Conservation (phyloP, 2,888 invertebrate genomes). For the Hirtodrosophila confusa region DNA sequence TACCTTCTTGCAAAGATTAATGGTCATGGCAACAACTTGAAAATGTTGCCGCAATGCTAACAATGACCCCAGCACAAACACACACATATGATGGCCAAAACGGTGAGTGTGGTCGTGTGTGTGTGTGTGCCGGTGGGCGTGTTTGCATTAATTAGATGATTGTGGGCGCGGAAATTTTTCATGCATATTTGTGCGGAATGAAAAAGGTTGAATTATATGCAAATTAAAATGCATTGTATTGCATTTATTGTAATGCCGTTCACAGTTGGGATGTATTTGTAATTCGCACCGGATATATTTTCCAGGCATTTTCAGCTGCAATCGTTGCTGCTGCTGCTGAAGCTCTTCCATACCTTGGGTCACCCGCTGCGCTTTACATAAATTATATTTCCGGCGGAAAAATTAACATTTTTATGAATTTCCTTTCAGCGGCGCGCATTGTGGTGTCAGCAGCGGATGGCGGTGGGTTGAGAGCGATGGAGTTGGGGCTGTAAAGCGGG, state of each 20-base stretch:
- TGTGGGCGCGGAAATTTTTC: conserved; percentile 55
- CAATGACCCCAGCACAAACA: conserved; percentile 52
- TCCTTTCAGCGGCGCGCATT: conserved; percentile 77
- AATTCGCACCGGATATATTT: conserved; percentile 77
- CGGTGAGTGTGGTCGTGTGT: conserved; percentile 1
- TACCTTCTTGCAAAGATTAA: conserved; percentile 79
- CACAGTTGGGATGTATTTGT: conserved; percentile 54
- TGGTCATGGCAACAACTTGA: conserved; percentile 79
- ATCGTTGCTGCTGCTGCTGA: conserved; percentile 33
- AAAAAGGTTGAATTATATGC: conserved; percentile 52
- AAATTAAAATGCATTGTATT: conserved; percentile 59
- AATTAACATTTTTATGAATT: conserved; percentile 80
- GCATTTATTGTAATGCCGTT: conserved; percentile 24
- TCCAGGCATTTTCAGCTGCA: conserved; percentile 63
- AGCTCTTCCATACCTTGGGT: conserved; percentile 58
- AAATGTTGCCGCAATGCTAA: conserved; percentile 78
- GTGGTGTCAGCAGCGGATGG: conserved; percentile 61
- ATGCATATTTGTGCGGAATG: conserved; percentile 44
- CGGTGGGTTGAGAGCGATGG: conserved; percentile 3
- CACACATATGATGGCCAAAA: conserved; percentile 1
- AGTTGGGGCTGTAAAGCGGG: conserved; percentile 3
- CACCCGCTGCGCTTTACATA: conserved; percentile 79
- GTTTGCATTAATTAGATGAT: conserved; percentile 56
- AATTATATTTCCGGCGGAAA: conserved; percentile 80
- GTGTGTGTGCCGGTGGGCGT: conserved; percentile 21